A percentile compares a stretch with the other conserved stretches of the same genome.
These are phyloP conservation scores for Salvator merianae DNA, from an alignment of 2,113 vertebrate genomes.

Conservation along the genomic window DNA sequence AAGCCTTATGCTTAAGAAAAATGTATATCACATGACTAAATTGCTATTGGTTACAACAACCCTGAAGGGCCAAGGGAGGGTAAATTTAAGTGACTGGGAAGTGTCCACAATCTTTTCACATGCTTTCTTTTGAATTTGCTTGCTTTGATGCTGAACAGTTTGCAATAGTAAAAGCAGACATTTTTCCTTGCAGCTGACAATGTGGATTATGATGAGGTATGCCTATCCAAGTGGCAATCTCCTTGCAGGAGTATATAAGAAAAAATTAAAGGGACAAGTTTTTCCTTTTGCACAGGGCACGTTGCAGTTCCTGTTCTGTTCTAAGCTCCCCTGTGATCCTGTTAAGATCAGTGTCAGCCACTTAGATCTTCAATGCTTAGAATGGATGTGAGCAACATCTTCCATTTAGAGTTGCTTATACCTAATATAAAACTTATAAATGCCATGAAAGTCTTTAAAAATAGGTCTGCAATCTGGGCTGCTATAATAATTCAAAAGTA, in stretches of 20 bases:
- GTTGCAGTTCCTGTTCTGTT: background rate
- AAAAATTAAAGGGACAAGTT: background rate
- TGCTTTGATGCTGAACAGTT: conserved; percentile 12
- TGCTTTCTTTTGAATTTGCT: conserved; percentile 14
- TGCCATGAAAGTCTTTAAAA: background rate
- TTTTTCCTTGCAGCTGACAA: background rate
- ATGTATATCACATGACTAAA: conserved; percentile 30
- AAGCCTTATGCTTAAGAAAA: background rate
- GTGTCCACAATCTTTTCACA: background rate
- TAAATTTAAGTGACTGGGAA: background rate
- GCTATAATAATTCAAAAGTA: background rate
- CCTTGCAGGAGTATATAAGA: background rate
- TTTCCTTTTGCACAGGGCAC: background rate
- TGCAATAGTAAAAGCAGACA: background rate
- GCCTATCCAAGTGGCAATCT: background rate
- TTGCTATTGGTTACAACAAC: background rate
- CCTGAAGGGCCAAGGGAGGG: background rate
- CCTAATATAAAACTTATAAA: background rate
- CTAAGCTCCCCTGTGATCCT: background rate
- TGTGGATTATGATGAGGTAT: background rate
- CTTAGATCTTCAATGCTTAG: background rate
- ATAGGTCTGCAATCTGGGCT: background rate
- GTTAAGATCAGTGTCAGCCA: background rate
- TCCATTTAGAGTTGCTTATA: background rate
- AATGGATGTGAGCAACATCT: background rate